phyloP scores from a whole-genome alignment of 2,113 vertebrate genomes.

The Sinocyclocheilus grahami region DNA sequence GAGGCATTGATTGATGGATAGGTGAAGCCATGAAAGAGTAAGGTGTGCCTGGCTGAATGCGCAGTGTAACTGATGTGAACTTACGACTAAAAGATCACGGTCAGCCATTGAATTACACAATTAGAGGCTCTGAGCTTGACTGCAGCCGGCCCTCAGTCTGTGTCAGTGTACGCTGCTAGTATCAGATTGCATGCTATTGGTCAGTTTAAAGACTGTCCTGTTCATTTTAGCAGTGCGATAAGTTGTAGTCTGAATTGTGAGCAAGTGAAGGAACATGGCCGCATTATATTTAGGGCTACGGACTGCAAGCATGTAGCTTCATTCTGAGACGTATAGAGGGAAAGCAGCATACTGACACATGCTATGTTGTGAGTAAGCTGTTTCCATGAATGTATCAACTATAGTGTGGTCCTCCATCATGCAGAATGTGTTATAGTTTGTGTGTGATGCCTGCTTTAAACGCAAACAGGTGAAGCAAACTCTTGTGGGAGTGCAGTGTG shows the following conservation, averaged over 20 bases:
- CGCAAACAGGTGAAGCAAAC: slow-evolving; percentile 48
- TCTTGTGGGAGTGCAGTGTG: neutral
- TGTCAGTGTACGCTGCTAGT: neutral
- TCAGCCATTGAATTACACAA: neutral
- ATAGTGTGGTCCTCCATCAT: neutral
- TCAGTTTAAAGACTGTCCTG: neutral
- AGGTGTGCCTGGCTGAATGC: slow-evolving; percentile 51
- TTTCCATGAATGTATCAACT: neutral
- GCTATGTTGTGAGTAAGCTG: slow-evolving; percentile 5
- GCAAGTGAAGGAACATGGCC: neutral
- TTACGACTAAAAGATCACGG: slow-evolving; percentile 14
- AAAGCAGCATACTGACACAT: neutral
- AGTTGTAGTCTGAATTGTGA: neutral
- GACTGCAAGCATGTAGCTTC: neutral
- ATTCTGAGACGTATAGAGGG: neutral
- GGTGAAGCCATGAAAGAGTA: slow-evolving; percentile 24
- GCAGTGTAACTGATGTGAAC: slow-evolving; percentile 51
- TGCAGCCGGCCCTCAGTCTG: neutral
- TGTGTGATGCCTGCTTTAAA: slow-evolving; percentile 19
- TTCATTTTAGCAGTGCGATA: neutral
- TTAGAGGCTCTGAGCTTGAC: neutral
- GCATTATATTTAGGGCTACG: neutral
- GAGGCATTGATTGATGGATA: slow-evolving; percentile 28
- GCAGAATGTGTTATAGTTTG: neutral
- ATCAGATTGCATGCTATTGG: neutral